Percentiles rank a stretch among this genome's conserved stretches.
phyloP scores from a whole-genome alignment of 1,140 invertebrate genomes.

The Coenobita brevimanus region DNA sequence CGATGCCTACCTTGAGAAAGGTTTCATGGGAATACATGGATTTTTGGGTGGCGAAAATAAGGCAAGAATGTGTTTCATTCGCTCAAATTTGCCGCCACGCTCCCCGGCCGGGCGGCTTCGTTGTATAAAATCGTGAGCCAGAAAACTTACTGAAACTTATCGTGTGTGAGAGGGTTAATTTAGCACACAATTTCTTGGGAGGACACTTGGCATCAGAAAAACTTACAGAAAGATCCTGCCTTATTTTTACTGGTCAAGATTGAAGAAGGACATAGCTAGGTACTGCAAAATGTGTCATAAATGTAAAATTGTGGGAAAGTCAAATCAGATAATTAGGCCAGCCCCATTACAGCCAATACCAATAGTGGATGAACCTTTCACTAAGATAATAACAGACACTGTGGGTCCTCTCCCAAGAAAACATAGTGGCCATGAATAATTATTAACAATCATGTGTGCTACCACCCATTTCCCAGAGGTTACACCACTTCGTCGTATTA shows the following conservation, averaged over 20 bases:
- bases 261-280: background rate
- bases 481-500: background rate
- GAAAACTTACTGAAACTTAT: too few relatives aligned
- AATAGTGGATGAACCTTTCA: slow-evolving; percentile 9
- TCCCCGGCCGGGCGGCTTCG: too few relatives aligned
- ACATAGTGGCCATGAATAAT: background rate
- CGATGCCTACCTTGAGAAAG: too few relatives aligned
- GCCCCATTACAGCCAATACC: slow-evolving; percentile 21
- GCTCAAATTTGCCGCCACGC: too few relatives aligned
- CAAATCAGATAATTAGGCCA: background rate
- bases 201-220: slow-evolving; percentile 25
- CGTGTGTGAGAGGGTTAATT: too few relatives aligned
- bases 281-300: slow-evolving; percentile 3
- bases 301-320: background rate
- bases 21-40: too few relatives aligned
- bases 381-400: slow-evolving; percentile 17
- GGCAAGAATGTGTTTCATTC: too few relatives aligned
- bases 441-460: slow-evolving; percentile 12
- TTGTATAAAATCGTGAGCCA: too few relatives aligned
- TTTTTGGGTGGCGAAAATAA: too few relatives aligned
- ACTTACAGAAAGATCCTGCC: background rate
- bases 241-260: background rate
- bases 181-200: too few relatives aligned
- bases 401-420: slow-evolving; percentile 5
- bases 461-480: slow-evolving; percentile 15